These are phyloP conservation scores for Diadromus collaris DNA, from an alignment of 2,888 invertebrate genomes.

Conservation along the genomic window DNA sequence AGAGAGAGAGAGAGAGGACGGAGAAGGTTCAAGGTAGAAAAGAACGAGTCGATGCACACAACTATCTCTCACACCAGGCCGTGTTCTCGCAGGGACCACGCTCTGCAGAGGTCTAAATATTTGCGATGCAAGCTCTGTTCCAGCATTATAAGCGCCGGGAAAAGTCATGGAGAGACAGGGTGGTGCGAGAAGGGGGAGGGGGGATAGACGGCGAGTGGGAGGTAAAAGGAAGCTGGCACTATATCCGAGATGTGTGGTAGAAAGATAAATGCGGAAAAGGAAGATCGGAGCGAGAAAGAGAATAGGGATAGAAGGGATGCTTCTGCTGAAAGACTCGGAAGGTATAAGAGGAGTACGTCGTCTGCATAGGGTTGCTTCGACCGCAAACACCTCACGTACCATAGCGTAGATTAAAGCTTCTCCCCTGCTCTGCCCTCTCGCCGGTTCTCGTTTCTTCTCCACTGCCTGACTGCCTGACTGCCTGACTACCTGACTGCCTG, in stretches of 20 bases:
- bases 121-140: slow-evolving; percentile 38
- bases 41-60: slow-evolving; percentile 20
- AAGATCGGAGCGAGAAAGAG: slow-evolving; percentile 46
- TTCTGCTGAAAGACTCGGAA: slow-evolving; percentile 36
- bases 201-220: slow-evolving; percentile 31
- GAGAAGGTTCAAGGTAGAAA: slow-evolving; percentile 1
- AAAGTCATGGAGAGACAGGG: not conserved
- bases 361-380: slow-evolving; percentile 70
- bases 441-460: slow-evolving; percentile 55
- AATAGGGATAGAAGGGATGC: slow-evolving; percentile 38
- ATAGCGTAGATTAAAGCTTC: slow-evolving; percentile 75
- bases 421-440: slow-evolving; percentile 33
- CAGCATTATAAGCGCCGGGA: slow-evolving; percentile 17
- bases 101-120: slow-evolving; percentile 36
- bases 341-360: slow-evolving; percentile 55
- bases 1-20: not conserved
- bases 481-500: slow-evolving; percentile 30
- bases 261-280: slow-evolving; percentile 49
- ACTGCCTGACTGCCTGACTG: slow-evolving; percentile 40
- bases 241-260: slow-evolving; percentile 16
- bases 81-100: slow-evolving; percentile 15
- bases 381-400: slow-evolving; percentile 76
- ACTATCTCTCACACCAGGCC: slow-evolving; percentile 4
- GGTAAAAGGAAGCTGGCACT: slow-evolving; percentile 18
- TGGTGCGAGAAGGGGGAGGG: not conserved